Evolutionary conservation across 53 echinoderm and acorn worm species (phyloP), one percentile per base, ranked within the genome.

Genomic region (Echinarachnius parma): DNA sequence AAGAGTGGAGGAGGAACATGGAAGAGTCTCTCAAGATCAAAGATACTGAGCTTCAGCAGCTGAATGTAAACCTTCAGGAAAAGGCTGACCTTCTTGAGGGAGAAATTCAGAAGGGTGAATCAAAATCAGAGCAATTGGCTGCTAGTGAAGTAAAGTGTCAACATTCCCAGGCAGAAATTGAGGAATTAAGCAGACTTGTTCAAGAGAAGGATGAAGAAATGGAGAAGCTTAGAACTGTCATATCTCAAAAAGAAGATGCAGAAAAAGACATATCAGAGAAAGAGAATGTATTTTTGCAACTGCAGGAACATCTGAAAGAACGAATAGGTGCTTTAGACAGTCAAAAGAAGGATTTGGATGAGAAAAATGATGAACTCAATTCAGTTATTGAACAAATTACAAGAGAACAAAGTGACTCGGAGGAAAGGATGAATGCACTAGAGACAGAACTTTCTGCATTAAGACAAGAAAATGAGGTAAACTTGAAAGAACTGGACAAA

Each of bases 21-120:
- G 31, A 31, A 14, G 20, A 21, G 13, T 47, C 60, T 29, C 9
- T 76, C n/a, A 20, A 76, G 13, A 48, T 39, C 11, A 59, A 60
- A 21, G 61, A 76, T 16, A 26, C 50, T 62, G 50, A 77, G 23
- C 25, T 77, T 1, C 9, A 62, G 24, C 62, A 77, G 63, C 77
- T 77, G 3, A 63, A 77, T 47, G 45, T 25, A 47, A 32, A 45
- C 34, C 30, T 62, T 19, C 34, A 62, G 9, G 62, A 77, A 3
- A 50, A 62, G 20, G 29, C 48, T 19, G 36, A 21, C 1, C 32
- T 24, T 3, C 68, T 68, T 5, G 68, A 32, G 31, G 52, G 52
- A 34, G 20, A n/a, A 5, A 68, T 32, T 33, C 8, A 10, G 48
- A 52, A 68, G 14, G 49, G 49, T 8, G 53, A 68, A 22, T 32